phyloP scores from a whole-genome alignment of 92 coral and sea anemone genomes.

The Actinernus sp. region DNA sequence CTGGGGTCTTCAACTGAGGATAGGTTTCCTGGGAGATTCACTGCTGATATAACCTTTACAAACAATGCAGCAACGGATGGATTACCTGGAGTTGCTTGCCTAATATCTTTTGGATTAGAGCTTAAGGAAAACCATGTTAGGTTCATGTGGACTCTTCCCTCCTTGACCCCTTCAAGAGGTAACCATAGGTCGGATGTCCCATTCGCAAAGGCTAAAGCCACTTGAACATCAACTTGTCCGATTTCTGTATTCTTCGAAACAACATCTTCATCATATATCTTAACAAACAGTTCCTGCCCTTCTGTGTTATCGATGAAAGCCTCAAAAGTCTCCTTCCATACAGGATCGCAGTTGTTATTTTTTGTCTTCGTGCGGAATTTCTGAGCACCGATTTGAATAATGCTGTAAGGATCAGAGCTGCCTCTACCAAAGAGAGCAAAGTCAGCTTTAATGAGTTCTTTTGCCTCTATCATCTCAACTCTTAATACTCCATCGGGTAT shows the following conservation, averaged over 20 bases:
- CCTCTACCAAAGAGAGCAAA: constrained; percentile 69
- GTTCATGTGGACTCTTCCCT: constrained; percentile 77
- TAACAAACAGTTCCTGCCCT: constrained; percentile 80
- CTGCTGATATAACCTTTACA: constrained; percentile 77
- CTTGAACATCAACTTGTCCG: constrained; percentile 65
- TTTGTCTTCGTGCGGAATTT: constrained; percentile 81
- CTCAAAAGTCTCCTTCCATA: constrained; percentile 87
- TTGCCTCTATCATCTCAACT: constrained; percentile 79
- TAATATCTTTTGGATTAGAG: constrained; percentile 64
- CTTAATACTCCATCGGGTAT: constrained; percentile 92
- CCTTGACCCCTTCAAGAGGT: constrained; percentile 81
- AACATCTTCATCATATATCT: constrained; percentile 78
- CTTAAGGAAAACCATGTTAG: constrained; percentile 81
- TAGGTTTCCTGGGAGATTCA: constrained; percentile 68
- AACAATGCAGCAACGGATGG: constrained; percentile 80
- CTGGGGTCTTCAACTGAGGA: constrained; percentile 53
- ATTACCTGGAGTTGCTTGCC: constrained; percentile 58
- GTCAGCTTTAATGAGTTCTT: constrained; percentile 78
- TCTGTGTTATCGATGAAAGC: constrained; percentile 91
- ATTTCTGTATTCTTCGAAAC: constrained; percentile 78
- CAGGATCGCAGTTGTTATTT: constrained; percentile 76
- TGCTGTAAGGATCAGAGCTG: constrained; percentile 83
- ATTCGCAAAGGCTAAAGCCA: constrained; percentile 62
- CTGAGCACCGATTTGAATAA: constrained; percentile 92
- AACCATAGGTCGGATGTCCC: constrained; percentile 86